phyloP scores from a whole-genome alignment of 2,888 invertebrate species.

The Spilarctia lutea region DNA sequence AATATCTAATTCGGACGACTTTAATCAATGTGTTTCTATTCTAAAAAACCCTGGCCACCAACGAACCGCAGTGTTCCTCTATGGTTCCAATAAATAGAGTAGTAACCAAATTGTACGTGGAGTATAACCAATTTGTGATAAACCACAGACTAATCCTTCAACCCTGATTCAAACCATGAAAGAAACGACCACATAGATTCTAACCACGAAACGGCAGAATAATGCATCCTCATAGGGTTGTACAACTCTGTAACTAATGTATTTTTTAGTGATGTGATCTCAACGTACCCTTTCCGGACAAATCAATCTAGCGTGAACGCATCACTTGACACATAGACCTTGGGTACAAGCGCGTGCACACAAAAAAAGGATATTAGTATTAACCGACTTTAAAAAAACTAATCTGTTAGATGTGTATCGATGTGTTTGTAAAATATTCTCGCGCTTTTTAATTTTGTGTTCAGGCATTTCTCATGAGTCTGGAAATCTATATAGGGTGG shows the following conservation, averaged over 20 bases:
- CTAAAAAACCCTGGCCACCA: too few relatives aligned
- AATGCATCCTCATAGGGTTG: conserved; percentile 40
- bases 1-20: too few relatives aligned
- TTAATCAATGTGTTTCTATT: too few relatives aligned
- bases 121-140: conserved; percentile 9
- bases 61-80: not conserved
- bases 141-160: conserved; percentile 11
- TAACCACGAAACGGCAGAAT: conserved; percentile 35
- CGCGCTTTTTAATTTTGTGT: not conserved
- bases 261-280: conserved; percentile 51
- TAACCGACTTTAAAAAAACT: not conserved
- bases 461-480: not conserved
- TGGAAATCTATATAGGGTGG: too few relatives aligned
- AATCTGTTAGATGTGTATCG: not conserved
- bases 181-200: conserved; percentile 37
- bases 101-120: not conserved
- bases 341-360: conserved; percentile 44
- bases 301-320: conserved; percentile 73
- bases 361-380: not conserved
- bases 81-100: not conserved
- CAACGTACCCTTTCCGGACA: conserved; percentile 59
- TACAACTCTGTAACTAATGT: conserved; percentile 57
- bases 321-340: conserved; percentile 51
- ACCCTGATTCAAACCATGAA: conserved; percentile 14
- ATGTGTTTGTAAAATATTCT: not conserved